Base-by-base conservation (phyloP, 1,140 invertebrate genomes). In the Dinoponera quadriceps region DNA sequence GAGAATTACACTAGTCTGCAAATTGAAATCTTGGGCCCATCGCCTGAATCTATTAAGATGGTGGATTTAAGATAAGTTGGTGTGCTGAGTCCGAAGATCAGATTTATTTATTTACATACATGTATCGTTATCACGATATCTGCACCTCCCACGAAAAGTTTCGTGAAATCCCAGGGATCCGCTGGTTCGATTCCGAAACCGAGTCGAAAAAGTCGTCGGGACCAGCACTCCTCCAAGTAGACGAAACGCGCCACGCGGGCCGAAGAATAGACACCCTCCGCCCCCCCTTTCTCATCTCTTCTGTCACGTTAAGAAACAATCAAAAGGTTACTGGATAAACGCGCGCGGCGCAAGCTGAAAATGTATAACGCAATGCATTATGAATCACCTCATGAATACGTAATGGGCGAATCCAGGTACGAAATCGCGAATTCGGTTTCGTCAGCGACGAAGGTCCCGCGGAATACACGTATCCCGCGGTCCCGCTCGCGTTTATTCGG, bases 301-400 rank as follows among this genome's bases (percentile, higher is more conserved):
- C 44, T 22, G 14, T 16, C 20, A 16, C 51, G 29, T 71, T 59
- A 57, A 44, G 33, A 57, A 59, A 13, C 25, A 48, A 48, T 29
- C 13, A 71, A 80, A 71, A 5, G 11, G 18, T 9, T 71, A 27
- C 33, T 20, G 44, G 51, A 78, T 44, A 57, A 78, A 68, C 33
- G 20, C 33, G 20, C 18, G 29, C 29, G 33, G 55, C 55, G 20
- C 49, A 68, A 57, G 69, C 57, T 78, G 51, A 80, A 80, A 80
- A 80, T 71, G 33, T 57, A 33, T 69, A 57, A 44, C 51, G 63
- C 57, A 80, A 69, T 66, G 25, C 20, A 77, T 78, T 78, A 78
- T 22, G 51, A 80, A n/a, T 69, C 51, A 71, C 49, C 57, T 59
- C 74, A 54, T 57, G 75, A 80, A 80, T 80, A 71, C 14, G 59